These are phyloP conservation scores for Corapipo altera DNA, from an alignment of 2,113 vertebrate genomes.

Conservation along the genomic window DNA sequence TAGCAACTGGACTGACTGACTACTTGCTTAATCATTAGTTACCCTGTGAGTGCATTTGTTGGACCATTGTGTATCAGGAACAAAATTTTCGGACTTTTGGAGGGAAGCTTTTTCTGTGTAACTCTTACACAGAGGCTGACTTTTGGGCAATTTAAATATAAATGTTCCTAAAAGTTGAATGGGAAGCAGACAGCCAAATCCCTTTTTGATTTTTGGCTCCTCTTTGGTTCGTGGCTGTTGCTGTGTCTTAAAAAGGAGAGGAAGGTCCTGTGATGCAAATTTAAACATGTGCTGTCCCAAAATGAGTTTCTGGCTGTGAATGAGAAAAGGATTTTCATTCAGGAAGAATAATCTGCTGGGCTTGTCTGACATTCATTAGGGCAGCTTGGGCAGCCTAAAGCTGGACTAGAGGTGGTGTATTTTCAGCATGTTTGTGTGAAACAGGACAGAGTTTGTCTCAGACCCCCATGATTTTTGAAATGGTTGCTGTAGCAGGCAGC, in stretches of 20 bases:
- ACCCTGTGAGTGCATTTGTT: neutral
- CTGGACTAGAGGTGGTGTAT: neutral
- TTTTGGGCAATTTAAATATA: neutral
- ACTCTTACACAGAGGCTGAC: neutral
- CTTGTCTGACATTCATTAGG: neutral
- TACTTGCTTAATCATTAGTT: neutral
- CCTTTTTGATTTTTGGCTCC: neutral
- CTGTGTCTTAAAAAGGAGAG: neutral
- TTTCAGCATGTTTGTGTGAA: neutral
- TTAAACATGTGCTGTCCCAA: neutral
- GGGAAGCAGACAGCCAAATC: neutral
- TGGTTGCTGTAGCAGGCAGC: neutral
- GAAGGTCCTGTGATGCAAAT: neutral
- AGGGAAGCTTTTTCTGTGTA: neutral
- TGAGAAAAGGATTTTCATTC: neutral
- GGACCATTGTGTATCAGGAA: neutral
- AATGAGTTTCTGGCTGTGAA: neutral
- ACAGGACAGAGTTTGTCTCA: neutral
- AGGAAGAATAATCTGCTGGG: neutral
- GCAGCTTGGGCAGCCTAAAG: neutral
- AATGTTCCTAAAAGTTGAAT: neutral
- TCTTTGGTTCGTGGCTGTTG: neutral
- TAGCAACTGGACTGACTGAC: neutral
- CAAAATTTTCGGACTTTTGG: neutral
- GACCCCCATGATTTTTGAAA: neutral